Conservation (phyloP, 2,888 invertebrate species). For the Tethea ocularis region DNA sequence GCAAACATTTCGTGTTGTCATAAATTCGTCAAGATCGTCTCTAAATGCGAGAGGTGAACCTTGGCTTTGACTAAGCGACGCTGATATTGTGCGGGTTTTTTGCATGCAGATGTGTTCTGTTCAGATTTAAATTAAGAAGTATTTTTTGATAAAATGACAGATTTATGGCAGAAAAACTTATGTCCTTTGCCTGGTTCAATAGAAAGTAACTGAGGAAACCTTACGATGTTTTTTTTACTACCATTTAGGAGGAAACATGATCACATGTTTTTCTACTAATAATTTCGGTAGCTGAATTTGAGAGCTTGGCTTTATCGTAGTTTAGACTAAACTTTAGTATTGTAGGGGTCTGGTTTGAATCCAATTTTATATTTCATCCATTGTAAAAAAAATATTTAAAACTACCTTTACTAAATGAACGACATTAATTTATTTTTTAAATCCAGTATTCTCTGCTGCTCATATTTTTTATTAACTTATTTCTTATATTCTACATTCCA, state of each 20-base stretch:
- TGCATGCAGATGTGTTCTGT: background rate
- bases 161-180: background rate
- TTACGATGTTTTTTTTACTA: background rate
- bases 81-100: background rate
- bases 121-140: background rate
- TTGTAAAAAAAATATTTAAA: background rate
- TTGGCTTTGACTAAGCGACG: background rate
- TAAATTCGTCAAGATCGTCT: background rate
- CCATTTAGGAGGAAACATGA: no score
- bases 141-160: background rate
- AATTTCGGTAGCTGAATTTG: background rate
- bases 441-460: background rate
- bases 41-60: background rate
- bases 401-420: background rate
- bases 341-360: no score
- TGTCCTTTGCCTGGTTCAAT: no score
- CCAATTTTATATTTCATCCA: no score
- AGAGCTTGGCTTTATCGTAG: background rate
- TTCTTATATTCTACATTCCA: constrained; percentile 1
- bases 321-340: no score
- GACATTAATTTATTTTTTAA: background rate
- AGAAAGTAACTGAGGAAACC: no score
- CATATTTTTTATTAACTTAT: background rate
- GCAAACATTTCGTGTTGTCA: background rate
- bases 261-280: no score